Percentiles rank a stretch among this genome's conserved stretches.
phyloP scores from a whole-genome alignment of 2,888 invertebrate species.

The Campoplex nolae region DNA sequence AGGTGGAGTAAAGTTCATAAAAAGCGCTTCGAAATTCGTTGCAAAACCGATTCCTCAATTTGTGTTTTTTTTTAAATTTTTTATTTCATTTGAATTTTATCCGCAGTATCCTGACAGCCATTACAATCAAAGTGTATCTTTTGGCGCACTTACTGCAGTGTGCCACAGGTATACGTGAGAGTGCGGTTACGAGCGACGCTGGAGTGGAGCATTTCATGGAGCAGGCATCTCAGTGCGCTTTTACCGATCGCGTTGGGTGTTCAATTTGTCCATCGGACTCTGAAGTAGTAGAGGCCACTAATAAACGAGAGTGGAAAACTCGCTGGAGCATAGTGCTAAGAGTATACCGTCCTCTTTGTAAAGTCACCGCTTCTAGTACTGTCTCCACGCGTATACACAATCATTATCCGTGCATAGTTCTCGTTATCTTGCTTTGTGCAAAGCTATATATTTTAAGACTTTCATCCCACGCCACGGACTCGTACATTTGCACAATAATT shows the following conservation, averaged over 20 bases:
- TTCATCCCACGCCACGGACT: not conserved
- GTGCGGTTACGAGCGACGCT: conserved; percentile 17
- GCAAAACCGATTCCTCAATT: not conserved
- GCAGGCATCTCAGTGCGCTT: conserved; percentile 12
- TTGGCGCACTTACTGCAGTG: conserved; percentile 46
- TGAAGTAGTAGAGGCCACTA: conserved; percentile 41
- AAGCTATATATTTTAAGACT: conserved; percentile 7
- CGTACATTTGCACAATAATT: conserved; percentile 42
- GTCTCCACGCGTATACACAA: not conserved
- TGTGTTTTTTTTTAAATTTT: not conserved
- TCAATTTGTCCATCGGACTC: not conserved
- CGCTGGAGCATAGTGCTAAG: not conserved
- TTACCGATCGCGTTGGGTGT: conserved; percentile 31
- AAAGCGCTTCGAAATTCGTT: not conserved
- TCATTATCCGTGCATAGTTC: not conserved
- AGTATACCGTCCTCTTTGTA: conserved; percentile 18
- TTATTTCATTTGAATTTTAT: not conserved
- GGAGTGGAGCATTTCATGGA: conserved; percentile 21
- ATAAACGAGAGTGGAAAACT: conserved; percentile 55
- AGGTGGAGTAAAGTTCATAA: not conserved
- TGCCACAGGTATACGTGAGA: conserved; percentile 53
- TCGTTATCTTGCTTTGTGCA: conserved; percentile 1
- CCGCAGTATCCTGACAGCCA: conserved; percentile 36
- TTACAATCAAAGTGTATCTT: conserved; percentile 55
- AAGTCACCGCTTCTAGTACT: not conserved